Base-by-base conservation (phyloP, 1,140 invertebrate species). In the Magallana angulata region DNA sequence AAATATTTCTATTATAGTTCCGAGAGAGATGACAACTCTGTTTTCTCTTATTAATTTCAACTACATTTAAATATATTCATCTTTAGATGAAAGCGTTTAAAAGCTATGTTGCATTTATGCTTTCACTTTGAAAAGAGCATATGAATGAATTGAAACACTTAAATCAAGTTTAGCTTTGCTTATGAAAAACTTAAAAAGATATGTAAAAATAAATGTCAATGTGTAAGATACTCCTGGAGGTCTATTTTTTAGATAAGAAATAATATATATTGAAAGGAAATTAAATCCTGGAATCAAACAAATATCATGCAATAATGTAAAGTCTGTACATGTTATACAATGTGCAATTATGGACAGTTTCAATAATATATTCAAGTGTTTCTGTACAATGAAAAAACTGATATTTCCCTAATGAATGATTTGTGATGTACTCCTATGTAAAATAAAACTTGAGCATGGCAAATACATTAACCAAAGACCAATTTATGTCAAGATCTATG, bases 241-340 rank as follows among this genome's bases (percentile, higher is more conserved):
- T 30, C 7, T 30, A 30, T 7, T 71, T 9, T 7, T 30, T 24
- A 36, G 36, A 71, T 8, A 9, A 24, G 18, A 36, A 4, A 8
- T 11, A 11, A 9, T 48, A 71, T 36, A 18, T 62, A 62, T 16
- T 62, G 14, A 62, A n/a, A 62, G 8, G 60, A 16, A 71, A 71
- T 71, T 48, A 30, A 71, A 18, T 71, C 68, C 68, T 71, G 68
- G 36, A 71, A 71, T 11, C n/a, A 24, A 24, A 71, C 36, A 30
- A 71, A 30, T 71, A 18, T 30, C 68, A 71, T 71, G 68, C 68
- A 71, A 71, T 71, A 71, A 9, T 71, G 18, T 7, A 71, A 68
- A 24, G 18, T 11, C 7, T 18, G n/a, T 48, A 48, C 36, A 48
- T 48, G 36, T 5, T 24, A 71, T 71, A 24, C 36, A 24, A 48